Percentiles rank a stretch among this genome's conserved stretches.
These are phyloP conservation scores for Circaetus cinerascens DNA, from an alignment of 2,113 vertebrate species.

Conservation along the genomic window DNA sequence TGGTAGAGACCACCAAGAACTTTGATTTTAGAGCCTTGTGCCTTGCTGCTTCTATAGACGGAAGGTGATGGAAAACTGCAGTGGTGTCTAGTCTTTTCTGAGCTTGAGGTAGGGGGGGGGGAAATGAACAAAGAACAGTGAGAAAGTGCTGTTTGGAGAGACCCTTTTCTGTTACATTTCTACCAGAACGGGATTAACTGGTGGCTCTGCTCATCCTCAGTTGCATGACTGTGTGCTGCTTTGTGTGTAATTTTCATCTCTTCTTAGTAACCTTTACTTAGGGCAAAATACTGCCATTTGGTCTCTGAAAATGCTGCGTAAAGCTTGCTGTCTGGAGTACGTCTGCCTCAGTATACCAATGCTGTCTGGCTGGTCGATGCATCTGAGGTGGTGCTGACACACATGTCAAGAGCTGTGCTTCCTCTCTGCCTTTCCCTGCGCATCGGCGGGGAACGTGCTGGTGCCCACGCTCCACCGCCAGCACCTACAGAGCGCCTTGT, in stretches of 20 bases:
- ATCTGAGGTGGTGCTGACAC: fast-evolving
- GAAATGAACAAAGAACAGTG: neutral
- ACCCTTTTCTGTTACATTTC: neutral
- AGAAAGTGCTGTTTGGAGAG: neutral
- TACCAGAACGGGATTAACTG: neutral
- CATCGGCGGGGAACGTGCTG: fast-evolving
- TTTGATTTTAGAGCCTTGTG: neutral
- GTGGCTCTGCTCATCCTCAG: neutral
- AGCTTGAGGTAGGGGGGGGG: neutral
- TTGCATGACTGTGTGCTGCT: neutral
- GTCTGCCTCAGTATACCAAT: neutral
- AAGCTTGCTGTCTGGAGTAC: neutral
- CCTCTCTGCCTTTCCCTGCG: neutral
- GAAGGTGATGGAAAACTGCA: neutral
- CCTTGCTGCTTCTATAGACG: neutral
- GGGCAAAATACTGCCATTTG: neutral
- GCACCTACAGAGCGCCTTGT: fast-evolving
- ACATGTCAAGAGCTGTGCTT: fast-evolving
- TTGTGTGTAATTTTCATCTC: neutral
- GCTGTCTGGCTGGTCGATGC: too few species aligned
- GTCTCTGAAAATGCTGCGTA: neutral
- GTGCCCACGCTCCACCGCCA: fast-evolving
- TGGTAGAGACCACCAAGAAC: neutral
- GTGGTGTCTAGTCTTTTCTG: neutral
- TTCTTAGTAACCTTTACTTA: neutral